Evolutionary conservation across 2,888 invertebrate genomes (phyloP).

Genomic region (Aspidapion aeneum): DNA sequence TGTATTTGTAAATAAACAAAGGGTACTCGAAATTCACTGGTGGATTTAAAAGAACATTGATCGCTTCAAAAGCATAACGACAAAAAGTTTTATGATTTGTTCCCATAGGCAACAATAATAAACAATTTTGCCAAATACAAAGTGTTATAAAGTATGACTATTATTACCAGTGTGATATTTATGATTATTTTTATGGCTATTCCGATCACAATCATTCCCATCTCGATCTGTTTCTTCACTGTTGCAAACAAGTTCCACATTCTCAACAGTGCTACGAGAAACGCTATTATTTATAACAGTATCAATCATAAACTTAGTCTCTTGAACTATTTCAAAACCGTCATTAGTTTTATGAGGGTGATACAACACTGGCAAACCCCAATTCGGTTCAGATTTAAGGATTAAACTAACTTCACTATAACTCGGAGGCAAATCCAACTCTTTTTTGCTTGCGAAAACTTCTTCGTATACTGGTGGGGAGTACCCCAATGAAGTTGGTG

Average conservation of each 20-base stretch:
- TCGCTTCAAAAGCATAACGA: too few species aligned
- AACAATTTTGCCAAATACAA: too few species aligned
- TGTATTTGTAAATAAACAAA: too few species aligned
- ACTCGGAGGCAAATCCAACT: constrained; percentile 42
- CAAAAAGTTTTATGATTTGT: too few species aligned
- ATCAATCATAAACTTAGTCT: constrained; percentile 43
- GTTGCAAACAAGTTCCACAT: not conserved
- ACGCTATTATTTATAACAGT: not conserved
- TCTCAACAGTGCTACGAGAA: not conserved
- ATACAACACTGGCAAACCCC: not conserved
- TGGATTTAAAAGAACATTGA: too few species aligned
- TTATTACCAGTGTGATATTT: too few species aligned
- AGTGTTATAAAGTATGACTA: too few species aligned
- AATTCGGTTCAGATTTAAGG: constrained; percentile 22
- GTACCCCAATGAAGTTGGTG: constrained; percentile 49
- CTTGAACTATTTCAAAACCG: not conserved
- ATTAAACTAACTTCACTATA: constrained; percentile 45
- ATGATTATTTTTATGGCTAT: too few species aligned
- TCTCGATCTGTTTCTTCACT: not conserved
- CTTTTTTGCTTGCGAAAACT: constrained; percentile 47
- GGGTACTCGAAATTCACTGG: too few species aligned
- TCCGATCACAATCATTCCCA: too few species aligned
- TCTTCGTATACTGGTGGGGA: constrained; percentile 55
- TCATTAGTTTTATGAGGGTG: not conserved
- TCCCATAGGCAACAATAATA: too few species aligned